A percentile compares a stretch with the other conserved stretches of the same genome.
These are phyloP conservation scores for Oreochromis niloticus DNA, from an alignment of 2,113 vertebrate genomes.

Conservation along the genomic window DNA sequence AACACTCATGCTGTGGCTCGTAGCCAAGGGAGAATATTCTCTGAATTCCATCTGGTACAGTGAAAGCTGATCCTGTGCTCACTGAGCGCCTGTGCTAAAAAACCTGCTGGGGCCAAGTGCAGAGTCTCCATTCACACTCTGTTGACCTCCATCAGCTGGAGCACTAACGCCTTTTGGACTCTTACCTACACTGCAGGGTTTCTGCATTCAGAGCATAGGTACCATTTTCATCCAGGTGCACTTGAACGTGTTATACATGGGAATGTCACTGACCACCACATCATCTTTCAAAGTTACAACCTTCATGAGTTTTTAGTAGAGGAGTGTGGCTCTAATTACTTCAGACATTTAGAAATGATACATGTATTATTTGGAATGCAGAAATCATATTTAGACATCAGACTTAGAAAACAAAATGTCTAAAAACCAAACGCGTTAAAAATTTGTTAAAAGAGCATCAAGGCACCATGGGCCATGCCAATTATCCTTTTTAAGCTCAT, in stretches of 20 bases:
- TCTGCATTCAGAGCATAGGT: neutral
- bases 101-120: slow-evolving; percentile 4
- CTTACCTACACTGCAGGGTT: neutral
- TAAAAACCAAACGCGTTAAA: neutral
- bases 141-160: slow-evolving; percentile 34
- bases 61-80: slow-evolving; percentile 28
- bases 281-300: neutral
- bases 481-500: neutral
- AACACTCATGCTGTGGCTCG: neutral
- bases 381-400: neutral
- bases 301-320: neutral
- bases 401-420: neutral
- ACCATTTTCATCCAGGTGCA: neutral
- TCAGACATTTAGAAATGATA: neutral
- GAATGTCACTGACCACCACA: neutral
- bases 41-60: slow-evolving; percentile 17
- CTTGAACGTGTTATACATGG: neutral
- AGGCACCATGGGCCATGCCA: neutral
- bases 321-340: neutral
- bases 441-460: neutral
- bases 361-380: neutral
- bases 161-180: neutral
- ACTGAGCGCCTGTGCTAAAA: neutral
- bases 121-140: slow-evolving; percentile 26
- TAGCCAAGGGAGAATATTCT: slow-evolving; percentile 20